Conservation (phyloP, 2,888 invertebrate species). For the Dasypogon diadema region DNA sequence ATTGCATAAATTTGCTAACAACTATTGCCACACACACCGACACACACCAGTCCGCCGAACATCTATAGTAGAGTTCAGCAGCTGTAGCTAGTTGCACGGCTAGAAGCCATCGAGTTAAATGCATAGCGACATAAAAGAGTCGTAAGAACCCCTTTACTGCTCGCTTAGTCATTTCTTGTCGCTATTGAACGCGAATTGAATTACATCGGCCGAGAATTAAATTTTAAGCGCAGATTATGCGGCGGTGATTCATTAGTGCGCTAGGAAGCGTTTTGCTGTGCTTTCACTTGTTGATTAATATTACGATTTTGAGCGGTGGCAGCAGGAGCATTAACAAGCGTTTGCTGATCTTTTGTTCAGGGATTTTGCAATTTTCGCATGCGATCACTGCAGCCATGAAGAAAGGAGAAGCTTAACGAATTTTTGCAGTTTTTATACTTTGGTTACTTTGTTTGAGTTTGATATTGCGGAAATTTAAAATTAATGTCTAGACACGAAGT, state of each 20-base stretch:
- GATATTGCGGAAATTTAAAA: too few species aligned
- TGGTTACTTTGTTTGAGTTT: too few species aligned
- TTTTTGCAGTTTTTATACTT: too few species aligned
- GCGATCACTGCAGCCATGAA: too few species aligned
- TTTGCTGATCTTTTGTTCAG: too few species aligned
- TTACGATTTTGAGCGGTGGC: background rate
- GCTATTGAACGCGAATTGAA: background rate
- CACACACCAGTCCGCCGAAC: background rate
- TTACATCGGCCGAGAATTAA: conserved; percentile 27
- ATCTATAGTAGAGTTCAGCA: too few species aligned
- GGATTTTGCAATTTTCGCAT: too few species aligned
- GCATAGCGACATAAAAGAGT: conserved; percentile 8
- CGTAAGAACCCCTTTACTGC: conserved; percentile 15
- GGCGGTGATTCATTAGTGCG: conserved; percentile 23
- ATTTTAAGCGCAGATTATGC: conserved; percentile 26
- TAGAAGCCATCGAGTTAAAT: background rate
- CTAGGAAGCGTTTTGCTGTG: conserved; percentile 7
- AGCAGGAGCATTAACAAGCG: too few species aligned
- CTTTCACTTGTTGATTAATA: conserved; percentile 28
- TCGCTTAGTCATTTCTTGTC: conserved; percentile 6
- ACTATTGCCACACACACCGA: background rate
- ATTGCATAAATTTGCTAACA: conserved; percentile 47
- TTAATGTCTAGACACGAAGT: too few species aligned
- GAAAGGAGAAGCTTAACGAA: too few species aligned
- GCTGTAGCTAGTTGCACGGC: background rate